Base-by-base conservation (phyloP, 2,888 invertebrate genomes). In the Hermaeophaga mercurialis region DNA sequence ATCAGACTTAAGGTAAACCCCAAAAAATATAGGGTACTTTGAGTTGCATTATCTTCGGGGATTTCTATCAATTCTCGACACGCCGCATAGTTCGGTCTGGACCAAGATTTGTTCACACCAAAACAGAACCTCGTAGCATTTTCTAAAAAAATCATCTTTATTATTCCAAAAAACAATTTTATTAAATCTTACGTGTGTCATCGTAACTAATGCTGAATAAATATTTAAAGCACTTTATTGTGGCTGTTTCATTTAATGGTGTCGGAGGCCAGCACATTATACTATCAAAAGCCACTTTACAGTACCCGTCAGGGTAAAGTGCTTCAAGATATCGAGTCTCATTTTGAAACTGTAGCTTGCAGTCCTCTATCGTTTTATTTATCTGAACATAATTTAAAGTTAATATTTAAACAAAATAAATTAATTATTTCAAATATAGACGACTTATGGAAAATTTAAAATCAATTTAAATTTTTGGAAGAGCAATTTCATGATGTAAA, bases 231-330 rank as follows among this genome's bases (percentile, higher is more conserved):
- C 94, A 94, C 36, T 87, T 85, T 63, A 92, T 83, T 22, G 85
- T 79, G 1, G 90, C 89, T 45, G 84, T 74, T 0, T 86, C 83
- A 61, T 87, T 88, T 58, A 84, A 84, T 0, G 83, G 81, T 1
- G 93, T 91, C 2, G 86, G 82, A 8, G 91, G 91, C 94, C 94
- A 94, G 75, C 94, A 94, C 24, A 90, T 80, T 56, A 91, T 78
- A 2, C 84, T 84, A 72, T 94, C 93, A 81, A 86, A 90, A 65
- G 84, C 84, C 33, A 85, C 83, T 54, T 84, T 83, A 73, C 92
- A 92, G 73, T 71, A 76, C 24, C 69, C 70, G 4, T 69, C 62
- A 3, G 66, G 64, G 54, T 70, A 57, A 9, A 49, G 54, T 36
- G 66, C 54, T 9, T 46, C 33, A 5, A 70, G 46, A 3, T 46